Evolutionary conservation across 2,797 vertebrate genomes (phyloP).

Genomic region (Lagocephalus sceleratus): DNA sequence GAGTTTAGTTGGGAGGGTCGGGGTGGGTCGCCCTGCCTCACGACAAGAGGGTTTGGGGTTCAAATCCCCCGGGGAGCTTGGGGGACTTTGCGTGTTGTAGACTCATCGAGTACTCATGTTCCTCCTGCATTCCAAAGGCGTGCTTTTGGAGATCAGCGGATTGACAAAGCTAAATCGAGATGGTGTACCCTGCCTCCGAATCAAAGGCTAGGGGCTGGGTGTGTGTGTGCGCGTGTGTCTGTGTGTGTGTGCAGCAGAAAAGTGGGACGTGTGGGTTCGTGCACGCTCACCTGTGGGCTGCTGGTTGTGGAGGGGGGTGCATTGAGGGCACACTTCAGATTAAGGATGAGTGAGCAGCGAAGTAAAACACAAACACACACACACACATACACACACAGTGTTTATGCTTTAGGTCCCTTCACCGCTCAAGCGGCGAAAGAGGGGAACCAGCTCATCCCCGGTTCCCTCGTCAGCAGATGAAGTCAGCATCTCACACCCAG

Average conservation of each 20-base stretch:
- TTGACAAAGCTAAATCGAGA: too few relatives aligned
- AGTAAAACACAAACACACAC: conserved; percentile 19
- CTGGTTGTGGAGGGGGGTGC: conserved; percentile 38
- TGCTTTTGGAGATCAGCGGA: too few relatives aligned
- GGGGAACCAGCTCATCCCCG: conserved; percentile 68
- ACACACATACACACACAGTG: conserved; percentile 42
- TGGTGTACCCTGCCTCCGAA: too few relatives aligned
- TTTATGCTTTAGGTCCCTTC: conserved; percentile 76
- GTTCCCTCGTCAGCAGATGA: conserved; percentile 67
- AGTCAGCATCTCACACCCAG: conserved; percentile 69
- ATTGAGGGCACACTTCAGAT: conserved; percentile 42
- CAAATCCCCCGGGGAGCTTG: too few relatives aligned
- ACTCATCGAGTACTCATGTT: too few relatives aligned
- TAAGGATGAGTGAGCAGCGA: conserved; percentile 54
- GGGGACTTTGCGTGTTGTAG: too few relatives aligned
- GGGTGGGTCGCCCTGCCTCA: too few relatives aligned
- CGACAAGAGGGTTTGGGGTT: too few relatives aligned
- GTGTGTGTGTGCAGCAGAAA: neutral
- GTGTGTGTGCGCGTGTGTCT: too few relatives aligned
- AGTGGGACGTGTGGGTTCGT: conserved; percentile 14
- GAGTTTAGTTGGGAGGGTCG: too few relatives aligned
- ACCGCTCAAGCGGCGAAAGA: conserved; percentile 66
- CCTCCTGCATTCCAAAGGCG: too few relatives aligned
- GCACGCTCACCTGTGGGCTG: conserved; percentile 43
- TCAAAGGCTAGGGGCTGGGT: too few relatives aligned